Evolutionary conservation across 2,888 invertebrate species (phyloP).

Genomic region (Argyresthia albistria): DNA sequence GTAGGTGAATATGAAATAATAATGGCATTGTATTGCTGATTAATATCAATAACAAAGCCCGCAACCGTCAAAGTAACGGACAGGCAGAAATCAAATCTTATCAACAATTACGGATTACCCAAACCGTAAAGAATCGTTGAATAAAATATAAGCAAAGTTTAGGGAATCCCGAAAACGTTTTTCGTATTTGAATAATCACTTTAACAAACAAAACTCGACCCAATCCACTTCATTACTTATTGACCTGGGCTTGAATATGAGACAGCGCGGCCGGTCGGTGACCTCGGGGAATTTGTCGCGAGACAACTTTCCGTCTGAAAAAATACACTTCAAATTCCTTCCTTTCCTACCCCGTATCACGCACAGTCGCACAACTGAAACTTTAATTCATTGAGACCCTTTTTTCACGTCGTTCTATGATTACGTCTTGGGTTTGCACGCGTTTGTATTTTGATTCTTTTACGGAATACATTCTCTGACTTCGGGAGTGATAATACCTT

Average conservation of each 20-base stretch:
- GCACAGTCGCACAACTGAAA: not conserved
- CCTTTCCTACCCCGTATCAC: not conserved
- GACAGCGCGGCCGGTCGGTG: conserved; percentile 19
- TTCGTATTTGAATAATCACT: conserved; percentile 71
- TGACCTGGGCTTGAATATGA: conserved; percentile 52
- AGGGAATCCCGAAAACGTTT: conserved; percentile 66
- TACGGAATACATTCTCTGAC: too few species aligned
- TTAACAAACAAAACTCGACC: conserved; percentile 66
- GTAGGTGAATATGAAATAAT: too few species aligned
- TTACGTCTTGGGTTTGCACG: too few species aligned
- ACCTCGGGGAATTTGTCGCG: not conserved
- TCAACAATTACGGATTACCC: conserved; percentile 52
- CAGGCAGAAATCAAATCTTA: conserved; percentile 28
- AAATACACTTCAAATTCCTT: not conserved
- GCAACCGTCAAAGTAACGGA: conserved; percentile 15
- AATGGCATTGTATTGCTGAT: too few species aligned
- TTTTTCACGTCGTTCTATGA: not conserved
- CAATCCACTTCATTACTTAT: conserved; percentile 66
- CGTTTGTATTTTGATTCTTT: too few species aligned
- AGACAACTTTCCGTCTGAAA: not conserved
- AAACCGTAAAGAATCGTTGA: conserved; percentile 61
- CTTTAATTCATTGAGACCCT: not conserved
- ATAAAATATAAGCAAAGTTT: conserved; percentile 69
- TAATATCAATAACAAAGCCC: not conserved
- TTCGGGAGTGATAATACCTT: too few species aligned